Evolutionary conservation across 2,113 vertebrate species (phyloP).

Genomic region (Helogale parvula): DNA sequence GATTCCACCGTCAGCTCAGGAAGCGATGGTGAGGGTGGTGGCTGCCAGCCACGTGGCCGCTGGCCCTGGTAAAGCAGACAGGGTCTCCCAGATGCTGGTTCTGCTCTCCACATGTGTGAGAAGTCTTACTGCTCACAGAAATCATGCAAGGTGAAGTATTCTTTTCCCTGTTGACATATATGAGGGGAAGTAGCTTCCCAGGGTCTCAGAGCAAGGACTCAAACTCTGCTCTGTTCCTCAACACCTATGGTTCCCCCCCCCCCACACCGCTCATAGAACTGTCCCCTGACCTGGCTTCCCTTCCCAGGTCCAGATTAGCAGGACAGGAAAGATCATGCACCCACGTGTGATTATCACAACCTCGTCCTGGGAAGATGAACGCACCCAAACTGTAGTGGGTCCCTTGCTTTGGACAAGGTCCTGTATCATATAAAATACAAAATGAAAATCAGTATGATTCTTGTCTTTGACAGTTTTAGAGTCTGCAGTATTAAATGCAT

Average conservation of each 20-base stretch:
- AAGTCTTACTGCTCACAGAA: neutral
- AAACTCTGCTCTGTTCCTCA: neutral
- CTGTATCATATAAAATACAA: neutral
- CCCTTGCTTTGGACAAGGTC: neutral
- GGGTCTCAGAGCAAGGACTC: neutral
- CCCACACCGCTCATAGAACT: accelerated
- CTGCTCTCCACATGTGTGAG: accelerated
- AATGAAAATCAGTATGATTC: neutral
- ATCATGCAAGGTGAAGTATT: no score
- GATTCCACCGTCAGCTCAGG: neutral
- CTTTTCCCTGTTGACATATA: neutral
- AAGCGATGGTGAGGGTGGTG: neutral
- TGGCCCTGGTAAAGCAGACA: no score
- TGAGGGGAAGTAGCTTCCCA: neutral
- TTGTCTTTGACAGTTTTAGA: neutral
- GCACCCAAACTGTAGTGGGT: no score
- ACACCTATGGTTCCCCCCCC: no score
- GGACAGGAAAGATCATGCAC: no score
- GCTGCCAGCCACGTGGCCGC: neutral
- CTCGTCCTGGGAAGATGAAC: neutral
- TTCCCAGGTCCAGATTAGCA: neutral
- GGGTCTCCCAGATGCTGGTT: neutral
- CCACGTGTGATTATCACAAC: neutral
- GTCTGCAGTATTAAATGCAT: neutral
- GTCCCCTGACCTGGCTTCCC: neutral